A percentile compares a stretch with the other conserved stretches of the same genome.
These are phyloP conservation scores for Matsumyia berberina DNA, from an alignment of 2,888 invertebrate genomes.

Conservation along the genomic window DNA sequence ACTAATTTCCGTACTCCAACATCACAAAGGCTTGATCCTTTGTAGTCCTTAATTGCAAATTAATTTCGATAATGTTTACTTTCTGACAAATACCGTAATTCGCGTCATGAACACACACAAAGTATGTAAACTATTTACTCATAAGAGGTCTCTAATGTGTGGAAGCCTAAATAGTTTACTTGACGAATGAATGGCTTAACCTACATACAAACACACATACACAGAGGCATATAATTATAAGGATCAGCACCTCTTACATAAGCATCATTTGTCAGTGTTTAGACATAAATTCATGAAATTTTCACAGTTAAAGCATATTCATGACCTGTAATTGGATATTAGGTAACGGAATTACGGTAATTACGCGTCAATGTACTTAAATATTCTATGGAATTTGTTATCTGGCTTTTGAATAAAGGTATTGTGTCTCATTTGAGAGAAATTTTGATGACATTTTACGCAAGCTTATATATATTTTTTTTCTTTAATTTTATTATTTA, in stretches of 20 bases:
- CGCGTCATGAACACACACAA: not conserved
- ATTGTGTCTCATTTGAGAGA: not conserved
- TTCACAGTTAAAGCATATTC: not conserved
- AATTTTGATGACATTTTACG: too few species aligned
- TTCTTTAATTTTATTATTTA: too few species aligned
- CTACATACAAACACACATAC: not conserved
- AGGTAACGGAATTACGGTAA: not conserved
- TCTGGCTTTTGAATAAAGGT: not conserved
- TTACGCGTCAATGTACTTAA: not conserved
- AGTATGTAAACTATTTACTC: not conserved
- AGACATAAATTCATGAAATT: not conserved
- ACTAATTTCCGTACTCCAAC: too few species aligned
- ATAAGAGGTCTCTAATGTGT: not conserved
- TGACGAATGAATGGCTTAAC: not conserved
- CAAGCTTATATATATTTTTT: too few species aligned
- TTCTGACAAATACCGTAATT: not conserved
- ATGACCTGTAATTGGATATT: constrained; percentile 2
- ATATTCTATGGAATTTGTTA: not conserved
- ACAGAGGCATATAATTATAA: too few species aligned
- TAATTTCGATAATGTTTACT: not conserved
- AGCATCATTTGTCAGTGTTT: not conserved
- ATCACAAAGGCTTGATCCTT: not conserved
- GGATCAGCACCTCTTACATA: too few species aligned
- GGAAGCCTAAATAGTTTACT: not conserved
- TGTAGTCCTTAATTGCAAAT: not conserved